Percentiles rank a stretch among this genome's conserved stretches.
Conservation (phyloP, 2,113 vertebrate genomes). For the Psophia crepitans region DNA sequence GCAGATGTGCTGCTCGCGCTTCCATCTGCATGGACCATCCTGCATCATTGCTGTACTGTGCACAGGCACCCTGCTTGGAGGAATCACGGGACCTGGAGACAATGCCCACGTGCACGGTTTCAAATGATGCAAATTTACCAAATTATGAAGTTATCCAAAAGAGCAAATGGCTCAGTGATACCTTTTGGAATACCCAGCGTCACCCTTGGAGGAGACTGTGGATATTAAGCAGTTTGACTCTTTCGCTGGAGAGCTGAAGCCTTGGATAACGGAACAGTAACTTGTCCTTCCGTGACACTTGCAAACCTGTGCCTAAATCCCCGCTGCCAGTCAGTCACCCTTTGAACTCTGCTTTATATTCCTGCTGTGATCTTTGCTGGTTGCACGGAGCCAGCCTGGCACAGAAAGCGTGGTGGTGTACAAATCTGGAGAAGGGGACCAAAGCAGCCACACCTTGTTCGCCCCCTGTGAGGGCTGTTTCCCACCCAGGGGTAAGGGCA, state of each 20-base stretch:
- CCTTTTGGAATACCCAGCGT: not conserved
- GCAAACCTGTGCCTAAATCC: not conserved
- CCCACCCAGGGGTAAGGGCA: not conserved
- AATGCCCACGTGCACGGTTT: not conserved
- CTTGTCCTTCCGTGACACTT: not conserved
- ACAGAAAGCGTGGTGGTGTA: fast-evolving
- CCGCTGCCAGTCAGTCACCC: not conserved
- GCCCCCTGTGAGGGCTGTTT: not conserved
- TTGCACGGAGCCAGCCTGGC: not conserved
- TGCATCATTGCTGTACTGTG: fast-evolving
- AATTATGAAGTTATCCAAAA: not conserved
- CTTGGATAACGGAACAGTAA: not conserved
- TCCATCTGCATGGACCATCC: not conserved
- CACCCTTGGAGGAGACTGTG: not conserved
- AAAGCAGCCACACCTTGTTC: not conserved
- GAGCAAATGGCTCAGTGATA: not conserved
- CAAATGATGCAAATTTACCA: not conserved
- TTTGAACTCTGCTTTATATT: not conserved
- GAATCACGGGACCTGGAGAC: not conserved
- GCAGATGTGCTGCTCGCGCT: not conserved
- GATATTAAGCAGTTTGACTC: not conserved
- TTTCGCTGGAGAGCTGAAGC: not conserved
- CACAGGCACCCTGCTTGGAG: not conserved
- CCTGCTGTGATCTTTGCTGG: not conserved
- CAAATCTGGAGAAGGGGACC: not conserved